Base-by-base conservation (phyloP, 2,888 invertebrate genomes). In the Eupithecia subfuscata region DNA sequence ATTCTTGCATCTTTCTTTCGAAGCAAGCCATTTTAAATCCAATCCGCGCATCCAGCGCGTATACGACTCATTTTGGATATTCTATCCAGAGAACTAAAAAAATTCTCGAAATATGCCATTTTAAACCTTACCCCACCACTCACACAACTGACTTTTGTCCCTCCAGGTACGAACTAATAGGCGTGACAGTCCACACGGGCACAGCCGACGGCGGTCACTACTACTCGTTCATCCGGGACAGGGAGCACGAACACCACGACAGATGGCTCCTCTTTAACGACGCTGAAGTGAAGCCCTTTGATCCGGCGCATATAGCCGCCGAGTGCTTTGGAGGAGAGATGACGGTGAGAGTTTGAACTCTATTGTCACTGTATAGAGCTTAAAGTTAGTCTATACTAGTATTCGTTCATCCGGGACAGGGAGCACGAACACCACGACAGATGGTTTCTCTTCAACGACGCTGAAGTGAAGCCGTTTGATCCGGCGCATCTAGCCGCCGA, bases 311-410 rank as follows among this genome's bases (percentile, higher is more conserved):
- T 92, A 97, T 99, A 76, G 98, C 98, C 1, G 97, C 98, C 0
- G 99, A 99, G 91, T 99, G 99, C 92, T 99, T 99, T 91, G 99
- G 99, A 5, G 99, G 99, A 8, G 99, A 99, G 95, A 98, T 99
- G 98, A 99, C 98, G 73, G 97, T 98, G 14, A 92, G 93, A 43
- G 37, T 56, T 43, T 64, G 11, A 37, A 67, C 65, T 37, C 37
- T 67, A 40, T 60, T 12, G 5, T 60, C 5, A 60, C 14, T 34
- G 34, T 12, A 60, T 25, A 60, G 5, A 60, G 60, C 60, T 60
- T 48, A 48, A 18, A 18, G 14, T 40, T 43, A 43, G 14, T 14
- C 43, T 9, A 37, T 8, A 99, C 91, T 99, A 99, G 91, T 99
- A 99, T 92, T 97, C 97, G 95, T 99, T 99, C 90, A 99, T 99